phyloP scores from a whole-genome alignment of 2,888 invertebrate species.

The Neoitamus cyanurus region DNA sequence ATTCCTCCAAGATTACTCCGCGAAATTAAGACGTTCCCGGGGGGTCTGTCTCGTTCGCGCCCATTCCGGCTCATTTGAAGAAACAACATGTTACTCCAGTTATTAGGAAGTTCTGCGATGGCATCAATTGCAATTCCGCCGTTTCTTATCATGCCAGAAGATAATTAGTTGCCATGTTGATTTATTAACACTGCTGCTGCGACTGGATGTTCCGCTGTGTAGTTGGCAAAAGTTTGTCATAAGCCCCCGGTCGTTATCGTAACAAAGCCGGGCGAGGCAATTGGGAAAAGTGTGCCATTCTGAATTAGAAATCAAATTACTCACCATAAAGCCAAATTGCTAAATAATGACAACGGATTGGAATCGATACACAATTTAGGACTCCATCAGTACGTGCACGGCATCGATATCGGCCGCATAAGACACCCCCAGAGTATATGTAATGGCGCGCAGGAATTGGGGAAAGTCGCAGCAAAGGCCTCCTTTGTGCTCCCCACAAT shows the following conservation, averaged over 20 bases:
- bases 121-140: conserved; percentile 29
- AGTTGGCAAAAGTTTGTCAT: conserved; percentile 30
- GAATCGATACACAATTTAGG: conserved; percentile 45
- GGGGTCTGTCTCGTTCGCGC: not conserved
- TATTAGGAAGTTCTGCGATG: conserved; percentile 26
- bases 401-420: conserved; percentile 39
- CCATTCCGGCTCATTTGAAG: not conserved
- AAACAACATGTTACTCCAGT: conserved; percentile 29
- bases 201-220: not conserved
- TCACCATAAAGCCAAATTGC: conserved; percentile 48
- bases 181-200: not conserved
- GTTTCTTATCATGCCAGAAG: conserved; percentile 22
- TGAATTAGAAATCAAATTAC: conserved; percentile 52
- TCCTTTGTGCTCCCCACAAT: not conserved
- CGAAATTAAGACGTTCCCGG: not conserved
- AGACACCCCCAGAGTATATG: not conserved
- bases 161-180: conserved; percentile 42
- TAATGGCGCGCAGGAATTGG: not conserved
- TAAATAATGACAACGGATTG: conserved; percentile 34
- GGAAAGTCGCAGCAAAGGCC: conserved; percentile 14
- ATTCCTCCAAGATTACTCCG: not conserved
- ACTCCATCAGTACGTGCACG: conserved; percentile 52
- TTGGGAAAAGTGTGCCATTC: conserved; percentile 42
- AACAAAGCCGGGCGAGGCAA: conserved; percentile 12
- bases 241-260: conserved; percentile 19